A percentile compares a stretch with the other conserved stretches of the same genome.
These are phyloP conservation scores for Cichlasoma orientale DNA, from an alignment of 2,797 vertebrate species.

Conservation along the genomic window DNA sequence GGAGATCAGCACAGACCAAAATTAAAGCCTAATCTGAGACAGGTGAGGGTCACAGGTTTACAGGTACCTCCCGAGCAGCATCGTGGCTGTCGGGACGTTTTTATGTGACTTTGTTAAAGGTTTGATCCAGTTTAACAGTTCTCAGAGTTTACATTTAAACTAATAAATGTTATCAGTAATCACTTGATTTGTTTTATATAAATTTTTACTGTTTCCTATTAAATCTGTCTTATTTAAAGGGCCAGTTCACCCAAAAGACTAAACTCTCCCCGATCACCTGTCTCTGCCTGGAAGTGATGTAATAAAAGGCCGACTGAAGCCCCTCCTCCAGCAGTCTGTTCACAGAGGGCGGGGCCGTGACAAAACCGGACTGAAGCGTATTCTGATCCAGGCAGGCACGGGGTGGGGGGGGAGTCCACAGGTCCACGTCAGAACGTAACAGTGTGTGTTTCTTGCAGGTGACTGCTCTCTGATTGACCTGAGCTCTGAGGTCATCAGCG, in stretches of 20 bases:
- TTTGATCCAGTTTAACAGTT: too few relatives aligned
- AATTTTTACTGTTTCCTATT: not conserved
- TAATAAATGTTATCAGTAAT: not conserved
- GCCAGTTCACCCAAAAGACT: not conserved
- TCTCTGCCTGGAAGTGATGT: constrained; percentile 57
- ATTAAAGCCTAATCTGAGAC: too few relatives aligned
- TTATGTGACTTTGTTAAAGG: too few relatives aligned
- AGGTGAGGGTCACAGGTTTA: too few relatives aligned
- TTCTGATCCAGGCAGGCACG: constrained; percentile 46
- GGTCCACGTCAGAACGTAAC: not conserved
- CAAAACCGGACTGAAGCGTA: constrained; percentile 60
- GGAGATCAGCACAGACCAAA: too few relatives aligned
- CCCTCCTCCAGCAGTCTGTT: constrained; percentile 58
- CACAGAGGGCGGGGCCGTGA: constrained; percentile 51
- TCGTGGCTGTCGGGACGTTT: too few relatives aligned
- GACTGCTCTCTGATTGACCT: constrained; percentile 20
- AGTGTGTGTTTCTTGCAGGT: not conserved
- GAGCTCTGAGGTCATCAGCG: not conserved
- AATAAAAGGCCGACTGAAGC: constrained; percentile 78
- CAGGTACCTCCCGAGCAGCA: too few relatives aligned
- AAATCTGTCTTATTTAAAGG: not conserved
- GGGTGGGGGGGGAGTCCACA: not conserved
- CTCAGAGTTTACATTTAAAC: too few relatives aligned
- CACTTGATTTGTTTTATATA: not conserved
- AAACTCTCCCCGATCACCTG: not conserved